Conservation (phyloP, 2,797 vertebrate species). For the Halcyon leucocephala region DNA sequence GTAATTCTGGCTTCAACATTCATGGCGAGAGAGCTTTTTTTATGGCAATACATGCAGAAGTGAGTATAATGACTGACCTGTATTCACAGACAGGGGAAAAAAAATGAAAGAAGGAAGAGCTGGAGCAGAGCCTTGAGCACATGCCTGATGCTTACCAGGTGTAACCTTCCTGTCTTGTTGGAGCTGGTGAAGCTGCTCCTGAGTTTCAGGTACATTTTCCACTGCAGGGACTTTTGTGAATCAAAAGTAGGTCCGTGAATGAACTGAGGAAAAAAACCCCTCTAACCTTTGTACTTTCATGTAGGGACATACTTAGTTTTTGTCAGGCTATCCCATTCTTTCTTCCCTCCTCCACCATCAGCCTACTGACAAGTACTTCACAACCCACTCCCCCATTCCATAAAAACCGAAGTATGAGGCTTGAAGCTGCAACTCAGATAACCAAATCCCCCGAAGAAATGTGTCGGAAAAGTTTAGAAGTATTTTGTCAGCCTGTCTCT, state of each 20-base stretch:
- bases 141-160: not conserved
- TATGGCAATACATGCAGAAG: not conserved
- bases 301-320: not conserved
- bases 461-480: not conserved
- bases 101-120: not conserved
- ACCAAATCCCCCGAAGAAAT: not conserved
- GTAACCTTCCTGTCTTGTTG: not conserved
- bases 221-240: not conserved
- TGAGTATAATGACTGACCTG: too few species aligned
- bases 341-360: not conserved
- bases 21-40: not conserved
- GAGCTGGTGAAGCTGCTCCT: not conserved
- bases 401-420: not conserved
- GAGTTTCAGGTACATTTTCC: not conserved
- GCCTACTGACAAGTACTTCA: not conserved
- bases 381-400: too few species aligned
- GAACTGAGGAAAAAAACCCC: not conserved
- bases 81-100: not conserved
- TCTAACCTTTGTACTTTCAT: not conserved
- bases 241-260: not conserved
- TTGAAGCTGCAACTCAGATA: not conserved
- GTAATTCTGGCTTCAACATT: not conserved
- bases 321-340: not conserved
- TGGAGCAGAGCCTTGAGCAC: not conserved
- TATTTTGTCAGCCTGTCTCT: not conserved